Evolutionary conservation across 2,113 vertebrate genomes (phyloP).

Genomic region (Toxotes chatareus): DNA sequence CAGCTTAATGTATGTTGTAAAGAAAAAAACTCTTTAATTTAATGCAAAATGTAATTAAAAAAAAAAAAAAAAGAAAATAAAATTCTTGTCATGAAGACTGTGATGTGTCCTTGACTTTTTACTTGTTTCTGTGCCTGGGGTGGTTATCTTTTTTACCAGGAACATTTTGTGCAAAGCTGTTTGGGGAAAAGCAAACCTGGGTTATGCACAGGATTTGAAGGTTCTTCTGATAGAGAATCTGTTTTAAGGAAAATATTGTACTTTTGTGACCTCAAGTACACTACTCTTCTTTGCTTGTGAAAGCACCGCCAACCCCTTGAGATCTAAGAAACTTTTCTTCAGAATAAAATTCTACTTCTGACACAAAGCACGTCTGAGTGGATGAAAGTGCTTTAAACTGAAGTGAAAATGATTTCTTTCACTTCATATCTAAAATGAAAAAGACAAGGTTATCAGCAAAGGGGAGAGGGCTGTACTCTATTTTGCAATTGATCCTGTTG

Average conservation of each 20-base stretch:
- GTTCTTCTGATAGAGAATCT: conserved; percentile 20
- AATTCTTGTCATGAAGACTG: conserved; percentile 82
- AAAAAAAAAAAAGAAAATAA: conserved; percentile 92
- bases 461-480: conserved; percentile 1
- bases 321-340: conserved; percentile 40
- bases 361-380: conserved; percentile 22
- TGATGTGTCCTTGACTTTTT: conserved; percentile 66
- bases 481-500: conserved; percentile 21
- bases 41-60: conserved; percentile 89
- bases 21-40: conserved; percentile 93
- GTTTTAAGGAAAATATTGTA: conserved; percentile 37
- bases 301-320: conserved; percentile 18
- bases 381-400: conserved; percentile 40
- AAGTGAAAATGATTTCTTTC: conserved; percentile 29
- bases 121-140: conserved; percentile 33
- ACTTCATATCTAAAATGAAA: conserved; percentile 30
- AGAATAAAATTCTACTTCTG: conserved; percentile 2
- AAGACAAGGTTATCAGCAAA: conserved; percentile 15
- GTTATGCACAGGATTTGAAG: conserved; percentile 25
- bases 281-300: conserved; percentile 35
- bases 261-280: conserved; percentile 46
- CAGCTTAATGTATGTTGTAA: conserved; percentile 94
- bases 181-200: conserved; percentile 24
- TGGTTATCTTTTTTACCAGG: conserved; percentile 16
- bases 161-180: conserved; percentile 8